Conservation (phyloP, 2,797 vertebrate genomes). For the Trachops cirrhosus region DNA sequence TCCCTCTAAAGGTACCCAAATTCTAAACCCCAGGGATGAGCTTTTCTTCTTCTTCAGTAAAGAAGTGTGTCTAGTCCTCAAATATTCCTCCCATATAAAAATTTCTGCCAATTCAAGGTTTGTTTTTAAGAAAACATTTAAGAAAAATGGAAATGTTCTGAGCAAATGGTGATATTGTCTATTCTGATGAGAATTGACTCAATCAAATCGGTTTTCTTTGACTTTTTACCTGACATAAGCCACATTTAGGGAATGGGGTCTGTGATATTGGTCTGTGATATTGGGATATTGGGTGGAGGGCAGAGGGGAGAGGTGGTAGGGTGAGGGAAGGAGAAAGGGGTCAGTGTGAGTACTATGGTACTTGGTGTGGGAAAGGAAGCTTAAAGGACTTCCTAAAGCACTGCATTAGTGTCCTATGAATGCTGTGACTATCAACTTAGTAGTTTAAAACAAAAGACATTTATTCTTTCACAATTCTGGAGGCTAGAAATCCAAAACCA, state of each 20-base stretch:
- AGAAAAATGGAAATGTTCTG: neutral
- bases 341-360: too few relatives aligned
- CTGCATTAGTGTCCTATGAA: neutral
- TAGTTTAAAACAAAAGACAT: neutral
- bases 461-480: neutral
- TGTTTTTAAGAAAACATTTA: neutral
- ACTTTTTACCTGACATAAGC: neutral
- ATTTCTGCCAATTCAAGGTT: neutral
- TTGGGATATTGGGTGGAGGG: neutral
- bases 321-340: neutral
- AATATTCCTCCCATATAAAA: neutral
- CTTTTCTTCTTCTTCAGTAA: neutral
- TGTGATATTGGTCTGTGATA: neutral
- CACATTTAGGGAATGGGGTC: neutral
- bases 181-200: neutral
- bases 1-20: neutral
- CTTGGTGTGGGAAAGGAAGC: neutral
- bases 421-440: neutral
- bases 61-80: neutral
- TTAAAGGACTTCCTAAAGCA: neutral
- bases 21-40: neutral
- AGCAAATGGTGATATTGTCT: neutral
- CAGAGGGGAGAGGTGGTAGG: neutral
- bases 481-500: neutral
- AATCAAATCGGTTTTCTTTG: neutral